Percentiles rank a stretch among this genome's conserved stretches.
Conservation (phyloP, 35 echinoderm and acorn worm genomes). For the Eucidaris tribuloides region DNA sequence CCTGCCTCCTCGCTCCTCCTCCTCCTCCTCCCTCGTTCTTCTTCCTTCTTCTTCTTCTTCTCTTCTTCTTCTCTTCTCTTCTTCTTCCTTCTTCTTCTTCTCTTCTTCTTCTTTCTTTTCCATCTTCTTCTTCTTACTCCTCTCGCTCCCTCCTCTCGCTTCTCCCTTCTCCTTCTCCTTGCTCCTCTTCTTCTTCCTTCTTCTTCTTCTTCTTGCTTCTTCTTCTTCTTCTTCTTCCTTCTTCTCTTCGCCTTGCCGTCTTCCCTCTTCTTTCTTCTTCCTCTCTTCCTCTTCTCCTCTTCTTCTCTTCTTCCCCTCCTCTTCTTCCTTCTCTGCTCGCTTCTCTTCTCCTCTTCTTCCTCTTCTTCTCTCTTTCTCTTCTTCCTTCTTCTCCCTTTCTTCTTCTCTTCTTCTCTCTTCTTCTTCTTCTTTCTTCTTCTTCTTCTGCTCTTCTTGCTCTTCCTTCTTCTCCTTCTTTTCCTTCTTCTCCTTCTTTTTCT, state of each 20-base stretch:
- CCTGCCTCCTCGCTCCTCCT: too few species aligned
- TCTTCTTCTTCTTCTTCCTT: neutral
- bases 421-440: neutral
- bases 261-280: neutral
- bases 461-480: neutral
- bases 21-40: too few species aligned
- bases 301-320: neutral
- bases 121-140: too few species aligned
- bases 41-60: too few species aligned
- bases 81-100: too few species aligned
- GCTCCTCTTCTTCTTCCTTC: neutral
- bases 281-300: neutral
- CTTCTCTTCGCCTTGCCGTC: neutral
- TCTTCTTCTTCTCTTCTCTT: too few species aligned
- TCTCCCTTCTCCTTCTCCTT: too few species aligned
- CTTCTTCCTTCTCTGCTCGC: neutral
- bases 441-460: neutral
- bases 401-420: neutral
- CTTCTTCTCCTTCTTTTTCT: neutral
- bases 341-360: neutral
- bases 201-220: neutral
- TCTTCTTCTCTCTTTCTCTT: neutral
- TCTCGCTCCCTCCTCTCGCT: too few species aligned
- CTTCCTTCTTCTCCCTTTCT: neutral
- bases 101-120: too few species aligned